Percentiles rank a stretch among this genome's conserved stretches.
Conservation (phyloP, 2,888 invertebrate genomes). For the Octodonta nipae region DNA sequence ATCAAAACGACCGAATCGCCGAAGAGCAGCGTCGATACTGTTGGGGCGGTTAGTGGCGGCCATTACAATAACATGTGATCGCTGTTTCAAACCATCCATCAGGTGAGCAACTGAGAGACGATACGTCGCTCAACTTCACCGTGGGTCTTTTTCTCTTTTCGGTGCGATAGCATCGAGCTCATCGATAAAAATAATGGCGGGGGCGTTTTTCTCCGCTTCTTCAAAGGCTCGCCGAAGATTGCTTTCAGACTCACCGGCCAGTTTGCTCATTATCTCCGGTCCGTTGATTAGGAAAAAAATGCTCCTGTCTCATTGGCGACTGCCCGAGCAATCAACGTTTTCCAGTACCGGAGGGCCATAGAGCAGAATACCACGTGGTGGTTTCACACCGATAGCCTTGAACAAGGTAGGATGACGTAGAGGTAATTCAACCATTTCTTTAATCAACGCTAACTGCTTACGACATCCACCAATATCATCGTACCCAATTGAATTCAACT, state of each 20-base stretch:
- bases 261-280: constrained; percentile 98
- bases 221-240: constrained; percentile 98
- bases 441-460: constrained; percentile 97
- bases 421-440: constrained; percentile 99
- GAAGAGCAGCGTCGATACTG: constrained; percentile 92
- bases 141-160: constrained; percentile 98
- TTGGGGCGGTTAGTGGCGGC: constrained; percentile 97
- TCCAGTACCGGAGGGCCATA: constrained; percentile 96
- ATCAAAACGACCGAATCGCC: constrained; percentile 96
- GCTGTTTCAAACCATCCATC: constrained; percentile 99
- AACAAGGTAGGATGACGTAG: constrained; percentile 95
- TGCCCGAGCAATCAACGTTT: constrained; percentile 94
- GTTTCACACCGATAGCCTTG: constrained; percentile 98
- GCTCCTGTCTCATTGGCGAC: constrained; percentile 99
- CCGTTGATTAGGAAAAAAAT: constrained; percentile 99
- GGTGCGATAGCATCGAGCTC: constrained; percentile 99
- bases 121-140: constrained; percentile 97
- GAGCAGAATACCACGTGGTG: constrained; percentile 92
- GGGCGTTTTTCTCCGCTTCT: constrained; percentile 98
- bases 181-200: constrained; percentile 98
- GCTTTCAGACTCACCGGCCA: constrained; percentile 98
- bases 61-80: constrained; percentile 98
- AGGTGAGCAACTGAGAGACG: constrained; percentile 93
- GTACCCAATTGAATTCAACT: constrained; percentile 95
- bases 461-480: constrained; percentile 99